phyloP scores from a whole-genome alignment of 64 coral and sea anemone species.

The Actinia equina region DNA sequence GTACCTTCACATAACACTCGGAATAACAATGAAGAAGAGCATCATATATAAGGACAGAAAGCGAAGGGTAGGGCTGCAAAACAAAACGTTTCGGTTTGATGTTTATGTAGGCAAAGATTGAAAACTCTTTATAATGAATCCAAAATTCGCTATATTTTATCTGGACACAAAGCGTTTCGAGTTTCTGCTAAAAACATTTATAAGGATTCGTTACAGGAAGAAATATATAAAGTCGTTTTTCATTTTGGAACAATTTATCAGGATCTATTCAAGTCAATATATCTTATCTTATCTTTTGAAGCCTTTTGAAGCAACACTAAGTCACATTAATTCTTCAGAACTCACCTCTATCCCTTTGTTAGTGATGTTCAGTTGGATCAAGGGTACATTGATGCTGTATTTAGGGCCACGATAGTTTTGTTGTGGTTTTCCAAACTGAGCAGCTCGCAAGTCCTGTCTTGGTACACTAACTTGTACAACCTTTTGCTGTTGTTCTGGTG shows the following conservation, averaged over 20 bases:
- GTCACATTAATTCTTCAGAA: background rate
- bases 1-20: no score
- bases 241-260: no score
- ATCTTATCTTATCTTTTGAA: no score
- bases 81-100: background rate
- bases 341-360: slow-evolving; percentile 17
- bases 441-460: background rate
- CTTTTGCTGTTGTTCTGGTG: slow-evolving; percentile 7
- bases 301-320: background rate
- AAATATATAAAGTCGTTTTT: no score
- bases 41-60: no score
- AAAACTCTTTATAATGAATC: background rate
- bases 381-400: slow-evolving; percentile 15
- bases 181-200: no score
- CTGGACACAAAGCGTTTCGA: no score
- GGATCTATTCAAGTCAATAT: no score
- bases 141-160: background rate
- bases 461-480: slow-evolving; percentile 29
- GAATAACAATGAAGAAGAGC: no score
- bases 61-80: no score
- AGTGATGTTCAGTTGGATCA: slow-evolving; percentile 15
- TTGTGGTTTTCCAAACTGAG: background rate
- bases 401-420: slow-evolving; percentile 1
- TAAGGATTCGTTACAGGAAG: no score
- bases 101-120: background rate